These are phyloP conservation scores for Drosophila elegans DNA, from an alignment of 1,140 invertebrate species.

Conservation along the genomic window DNA sequence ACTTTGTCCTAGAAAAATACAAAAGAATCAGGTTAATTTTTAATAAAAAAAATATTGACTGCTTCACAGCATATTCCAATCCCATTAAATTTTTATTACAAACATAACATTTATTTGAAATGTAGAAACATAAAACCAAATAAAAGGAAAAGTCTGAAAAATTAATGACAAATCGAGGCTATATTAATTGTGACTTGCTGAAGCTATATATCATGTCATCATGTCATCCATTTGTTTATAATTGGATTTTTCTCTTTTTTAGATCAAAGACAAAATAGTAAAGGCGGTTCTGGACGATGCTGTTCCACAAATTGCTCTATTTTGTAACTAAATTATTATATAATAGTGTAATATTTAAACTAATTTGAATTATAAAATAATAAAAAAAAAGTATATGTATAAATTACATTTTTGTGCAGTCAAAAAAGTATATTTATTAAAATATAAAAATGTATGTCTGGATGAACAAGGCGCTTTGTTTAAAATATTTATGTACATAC, in stretches of 20 bases:
- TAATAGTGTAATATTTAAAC: slow-evolving; percentile 39
- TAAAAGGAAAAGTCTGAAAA: too few species aligned
- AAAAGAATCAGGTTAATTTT: too few species aligned
- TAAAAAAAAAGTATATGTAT: slow-evolving; percentile 14
- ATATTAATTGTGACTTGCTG: too few species aligned
- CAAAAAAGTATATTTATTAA: slow-evolving; percentile 46
- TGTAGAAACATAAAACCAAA: too few species aligned
- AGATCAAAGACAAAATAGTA: slow-evolving; percentile 98
- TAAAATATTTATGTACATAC: slow-evolving; percentile 43
- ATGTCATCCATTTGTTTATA: background rate
- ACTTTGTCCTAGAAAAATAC: too few species aligned
- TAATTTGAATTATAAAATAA: slow-evolving; percentile 31
- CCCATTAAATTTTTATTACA: too few species aligned
- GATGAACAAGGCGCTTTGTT: slow-evolving; percentile 31
- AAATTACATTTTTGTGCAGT: slow-evolving; percentile 42
- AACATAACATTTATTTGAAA: too few species aligned
- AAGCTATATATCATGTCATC: too few species aligned
- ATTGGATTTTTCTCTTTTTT: background rate
- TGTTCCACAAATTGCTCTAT: slow-evolving; percentile 96
- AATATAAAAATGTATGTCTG: slow-evolving; percentile 33
- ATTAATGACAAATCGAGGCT: too few species aligned
- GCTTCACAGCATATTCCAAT: too few species aligned
- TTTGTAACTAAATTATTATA: slow-evolving; percentile 88
- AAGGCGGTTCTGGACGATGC: slow-evolving; percentile 96
- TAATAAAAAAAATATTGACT: too few species aligned